Base-by-base conservation (phyloP, 2,888 invertebrate species). In the Dorcus hopei region DNA sequence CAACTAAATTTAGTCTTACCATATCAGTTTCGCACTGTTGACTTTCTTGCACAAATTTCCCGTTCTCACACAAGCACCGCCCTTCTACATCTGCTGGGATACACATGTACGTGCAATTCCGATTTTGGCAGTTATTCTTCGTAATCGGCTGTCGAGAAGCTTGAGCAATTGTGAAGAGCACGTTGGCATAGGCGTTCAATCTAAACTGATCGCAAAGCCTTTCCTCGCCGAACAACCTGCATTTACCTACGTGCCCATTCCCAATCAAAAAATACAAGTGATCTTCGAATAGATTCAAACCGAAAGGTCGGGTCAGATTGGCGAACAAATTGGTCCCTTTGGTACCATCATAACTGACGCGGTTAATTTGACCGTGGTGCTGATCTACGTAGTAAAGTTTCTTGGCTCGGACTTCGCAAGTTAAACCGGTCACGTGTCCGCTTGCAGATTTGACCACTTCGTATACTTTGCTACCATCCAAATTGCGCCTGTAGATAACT, bases 301-400 rank as follows among this genome's bases (percentile, higher is more conserved):
- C 86, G 45, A 84, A 82, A 0, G 92, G 89, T 39, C 81, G 80
- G 19, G 79, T 75, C 3, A 82, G 71, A 55, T 83, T 81, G 52
- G 78, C 73, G 0, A 84, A 73, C 1, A 82, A 74, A 0, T 78
- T 74, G 23, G 75, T 63, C 73, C 78, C 80, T 70, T 74, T 67
- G 3, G 70, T 69, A 38, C 82, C 83, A 42, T 81, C 77, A 57
- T 86, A 86, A 64, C 74, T 72, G 16, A 82, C 68, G 33, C 79
- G 73, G 64, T 83, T 81, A 26, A 88, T 80, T 0, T 79, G 76
- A 48, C 82, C 80, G 2, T 77, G 70, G 63, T 83, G 81, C 56
- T 83, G 83, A 74, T 95, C 93, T 0, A 87, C 84, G 80, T 90
- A 93, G 72, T 92, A 97, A 4, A 97, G 75, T 19, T 83, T 75